Evolutionary conservation across 2,113 vertebrate genomes (phyloP), one percentile per base, ranked within the genome.

Genomic region (Neolamprologus falcicula): DNA sequence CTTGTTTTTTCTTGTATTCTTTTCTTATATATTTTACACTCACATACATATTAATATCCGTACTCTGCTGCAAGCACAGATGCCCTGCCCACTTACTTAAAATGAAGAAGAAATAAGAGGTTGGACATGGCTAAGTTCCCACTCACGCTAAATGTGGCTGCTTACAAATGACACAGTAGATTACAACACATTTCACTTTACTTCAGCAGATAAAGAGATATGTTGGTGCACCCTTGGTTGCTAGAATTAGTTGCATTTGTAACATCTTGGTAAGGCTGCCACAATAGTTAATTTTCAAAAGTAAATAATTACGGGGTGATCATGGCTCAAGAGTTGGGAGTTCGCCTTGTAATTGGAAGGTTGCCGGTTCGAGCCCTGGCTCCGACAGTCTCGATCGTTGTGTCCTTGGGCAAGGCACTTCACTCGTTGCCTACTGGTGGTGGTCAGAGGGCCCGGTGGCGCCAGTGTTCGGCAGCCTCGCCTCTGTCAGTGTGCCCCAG

Each of bases 351-450:
- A 50, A 50, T 17, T 8, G 3, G 47, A 3, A 17, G 4, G 47
- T 50, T 17, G 16, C 7, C 0, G 2, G 47, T 17, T 50, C 1
- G 4, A 4, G 47, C 47, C 47, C 47, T 0, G 16, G 16, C 47
- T 50, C 0, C 0, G 7, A 50, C 16, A 17, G 16, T 50, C 16
- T 50, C 2, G 7, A 0, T 50, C 37, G 37, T 40, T 40, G 37
- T 40, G 37, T 40, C 37, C 10, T 40, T 40, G 37, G 37, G 37
- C 11, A 40, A 40, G 37, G 0, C 37, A 5, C 37, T 12, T 40
- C 11, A 40, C 37, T 3, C 5, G 10, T 40, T 40, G 37, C 37
- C 37, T 1, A 12, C 37, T 40, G 37, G 37, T 40, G 10, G 37
- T 40, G 37, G 37, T 40, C 37, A 40, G 37, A 40, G 37, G 37